phyloP scores from a whole-genome alignment of 1,140 invertebrate genomes.

The Drosophila nigrodunni region DNA sequence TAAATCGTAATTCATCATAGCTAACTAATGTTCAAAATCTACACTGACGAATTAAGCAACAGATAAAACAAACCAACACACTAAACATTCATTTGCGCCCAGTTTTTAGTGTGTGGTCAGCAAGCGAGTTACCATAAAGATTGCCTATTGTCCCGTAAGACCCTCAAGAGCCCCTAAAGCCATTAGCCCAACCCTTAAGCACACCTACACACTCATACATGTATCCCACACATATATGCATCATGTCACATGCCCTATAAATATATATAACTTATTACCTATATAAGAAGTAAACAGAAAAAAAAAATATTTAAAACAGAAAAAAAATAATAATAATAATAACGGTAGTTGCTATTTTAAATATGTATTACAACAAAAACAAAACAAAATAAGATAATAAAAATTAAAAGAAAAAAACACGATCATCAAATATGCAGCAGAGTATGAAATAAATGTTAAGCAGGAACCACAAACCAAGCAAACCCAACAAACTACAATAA shows the following conservation, averaged over 20 bases:
- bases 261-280: conserved; percentile 82
- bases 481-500: conserved; percentile 37
- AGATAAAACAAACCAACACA: conserved; percentile 17
- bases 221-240: conserved; percentile 36
- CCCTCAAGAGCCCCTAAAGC: conserved; percentile 27
- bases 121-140: conserved; percentile 28
- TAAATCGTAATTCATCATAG: conserved; percentile 74
- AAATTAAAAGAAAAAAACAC: conserved; percentile 31
- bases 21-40: conserved; percentile 76
- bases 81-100: conserved; percentile 51
- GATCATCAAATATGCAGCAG: conserved; percentile 61
- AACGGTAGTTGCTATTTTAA: conserved; percentile 82
- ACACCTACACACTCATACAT: conserved; percentile 32
- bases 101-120: conserved; percentile 44
- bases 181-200: conserved; percentile 26
- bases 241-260: conserved; percentile 63
- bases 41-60: conserved; percentile 66
- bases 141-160: conserved; percentile 29
- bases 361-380: conserved; percentile 75
- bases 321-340: conserved; percentile 63
- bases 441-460: conserved; percentile 61
- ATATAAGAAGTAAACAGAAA: conserved; percentile 70
- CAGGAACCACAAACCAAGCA: conserved; percentile 73
- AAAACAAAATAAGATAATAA: conserved; percentile 8
- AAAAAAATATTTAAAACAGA: conserved; percentile 51